A percentile compares a stretch with the other conserved stretches of the same genome.
phyloP scores from a whole-genome alignment of 2,797 vertebrate genomes.

The Petrocephalus schoutedeni region DNA sequence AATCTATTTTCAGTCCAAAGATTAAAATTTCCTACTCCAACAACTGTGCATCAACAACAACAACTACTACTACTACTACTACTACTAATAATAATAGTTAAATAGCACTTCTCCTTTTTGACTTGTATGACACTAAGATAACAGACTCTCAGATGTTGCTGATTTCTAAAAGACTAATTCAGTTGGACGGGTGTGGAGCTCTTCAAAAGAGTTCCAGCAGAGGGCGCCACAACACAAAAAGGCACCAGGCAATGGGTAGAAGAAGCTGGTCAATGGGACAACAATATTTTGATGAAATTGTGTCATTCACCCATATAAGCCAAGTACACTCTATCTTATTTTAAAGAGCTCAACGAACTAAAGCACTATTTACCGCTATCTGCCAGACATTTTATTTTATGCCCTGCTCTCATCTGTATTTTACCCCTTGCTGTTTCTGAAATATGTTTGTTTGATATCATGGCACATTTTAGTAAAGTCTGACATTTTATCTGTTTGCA shows the following conservation, averaged over 20 bases:
- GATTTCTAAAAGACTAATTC: neutral
- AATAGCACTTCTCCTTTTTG: neutral
- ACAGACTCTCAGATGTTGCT: neutral
- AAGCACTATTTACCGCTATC: neutral
- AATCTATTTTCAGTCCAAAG: neutral
- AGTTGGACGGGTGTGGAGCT: neutral
- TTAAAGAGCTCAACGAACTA: neutral
- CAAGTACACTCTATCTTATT: neutral
- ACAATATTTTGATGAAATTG: neutral
- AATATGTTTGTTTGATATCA: neutral
- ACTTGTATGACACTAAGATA: neutral
- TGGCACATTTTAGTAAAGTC: neutral
- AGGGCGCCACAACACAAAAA: neutral
- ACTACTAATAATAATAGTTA: neutral
- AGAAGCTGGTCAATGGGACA: neutral
- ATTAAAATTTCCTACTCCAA: neutral
- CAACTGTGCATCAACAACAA: neutral
- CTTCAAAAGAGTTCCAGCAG: slow-evolving; percentile 8
- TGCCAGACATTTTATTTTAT: neutral
- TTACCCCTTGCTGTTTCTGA: neutral
- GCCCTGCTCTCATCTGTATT: neutral
- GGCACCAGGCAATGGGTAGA: neutral
- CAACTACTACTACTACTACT: neutral
- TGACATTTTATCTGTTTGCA: neutral
- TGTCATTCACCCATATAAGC: neutral